Evolutionary conservation across 2,797 vertebrate genomes (phyloP).

Genomic region (Tachyglossus aculeatus): DNA sequence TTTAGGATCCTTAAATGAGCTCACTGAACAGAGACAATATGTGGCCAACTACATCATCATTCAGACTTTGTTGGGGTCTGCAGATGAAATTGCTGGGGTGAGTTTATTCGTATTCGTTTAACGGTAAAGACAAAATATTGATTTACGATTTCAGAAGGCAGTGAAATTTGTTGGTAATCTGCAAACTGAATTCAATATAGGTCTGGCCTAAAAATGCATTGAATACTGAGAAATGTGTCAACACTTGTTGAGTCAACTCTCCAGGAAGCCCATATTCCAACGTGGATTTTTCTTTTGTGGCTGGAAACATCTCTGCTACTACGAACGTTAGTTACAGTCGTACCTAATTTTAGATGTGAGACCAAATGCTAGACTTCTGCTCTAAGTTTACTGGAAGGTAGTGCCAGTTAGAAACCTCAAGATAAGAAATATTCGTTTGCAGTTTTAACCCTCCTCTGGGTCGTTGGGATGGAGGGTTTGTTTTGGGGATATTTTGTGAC

Average conservation of each 20-base stretch:
- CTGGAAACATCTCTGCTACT: not conserved
- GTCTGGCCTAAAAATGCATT: not conserved
- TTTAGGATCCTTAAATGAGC: no score
- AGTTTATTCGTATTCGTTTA: no score
- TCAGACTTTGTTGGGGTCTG: not conserved
- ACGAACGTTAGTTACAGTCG: not conserved
- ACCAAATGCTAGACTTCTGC: not conserved
- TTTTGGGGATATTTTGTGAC: not conserved
- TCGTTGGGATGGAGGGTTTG: not conserved
- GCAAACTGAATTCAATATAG: not conserved
- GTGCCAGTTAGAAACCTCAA: not conserved
- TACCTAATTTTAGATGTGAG: not conserved
- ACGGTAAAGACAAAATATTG: no score
- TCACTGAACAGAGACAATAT: no score
- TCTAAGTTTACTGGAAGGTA: constrained; percentile 4
- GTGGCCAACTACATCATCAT: not conserved
- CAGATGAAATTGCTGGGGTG: constrained; percentile 4
- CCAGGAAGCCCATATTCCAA: not conserved
- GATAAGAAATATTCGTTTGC: not conserved
- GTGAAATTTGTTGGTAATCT: not conserved
- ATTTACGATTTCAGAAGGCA: not conserved
- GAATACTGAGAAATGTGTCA: not conserved
- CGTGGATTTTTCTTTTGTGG: not conserved
- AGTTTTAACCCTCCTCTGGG: not conserved
- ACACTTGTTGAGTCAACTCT: not conserved